These are phyloP conservation scores for Ceratina australensis DNA, from an alignment of 1,140 invertebrate genomes.

Conservation along the genomic window DNA sequence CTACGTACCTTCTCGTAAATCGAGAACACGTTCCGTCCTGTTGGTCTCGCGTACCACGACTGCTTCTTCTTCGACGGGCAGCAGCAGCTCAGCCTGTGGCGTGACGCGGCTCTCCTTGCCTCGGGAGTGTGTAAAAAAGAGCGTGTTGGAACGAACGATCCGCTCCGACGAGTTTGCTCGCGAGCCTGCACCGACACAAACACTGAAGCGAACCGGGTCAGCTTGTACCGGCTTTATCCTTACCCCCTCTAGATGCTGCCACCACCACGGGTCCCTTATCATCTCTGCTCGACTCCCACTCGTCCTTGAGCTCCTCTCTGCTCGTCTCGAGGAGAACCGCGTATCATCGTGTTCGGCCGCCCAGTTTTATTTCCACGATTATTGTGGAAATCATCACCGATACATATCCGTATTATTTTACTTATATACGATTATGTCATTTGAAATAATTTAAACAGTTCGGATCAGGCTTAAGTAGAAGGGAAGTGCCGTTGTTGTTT, in stretches of 20 bases:
- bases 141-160: conserved; percentile 13
- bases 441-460: too few species aligned
- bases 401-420: too few species aligned
- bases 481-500: too few species aligned
- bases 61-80: too few species aligned
- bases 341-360: too few species aligned
- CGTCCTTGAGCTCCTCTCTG: neutral
- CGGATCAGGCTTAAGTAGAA: too few species aligned
- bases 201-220: conserved; percentile 44
- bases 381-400: neutral
- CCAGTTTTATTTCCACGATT: neutral
- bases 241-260: conserved; percentile 26
- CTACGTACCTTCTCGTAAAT: conserved; percentile 40
- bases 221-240: conserved; percentile 44
- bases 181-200: conserved; percentile 39
- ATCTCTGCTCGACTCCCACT: conserved; percentile 31
- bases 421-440: too few species aligned
- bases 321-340: neutral
- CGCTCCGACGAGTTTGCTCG: conserved; percentile 4
- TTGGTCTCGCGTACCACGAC: neutral
- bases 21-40: neutral
- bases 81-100: too few species aligned
- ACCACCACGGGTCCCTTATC: conserved; percentile 28
- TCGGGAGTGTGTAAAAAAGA: neutral
- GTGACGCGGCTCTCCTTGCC: too few species aligned